Evolutionary conservation across 2,113 vertebrate species (phyloP).

Genomic region (Myiopsitta monachus): DNA sequence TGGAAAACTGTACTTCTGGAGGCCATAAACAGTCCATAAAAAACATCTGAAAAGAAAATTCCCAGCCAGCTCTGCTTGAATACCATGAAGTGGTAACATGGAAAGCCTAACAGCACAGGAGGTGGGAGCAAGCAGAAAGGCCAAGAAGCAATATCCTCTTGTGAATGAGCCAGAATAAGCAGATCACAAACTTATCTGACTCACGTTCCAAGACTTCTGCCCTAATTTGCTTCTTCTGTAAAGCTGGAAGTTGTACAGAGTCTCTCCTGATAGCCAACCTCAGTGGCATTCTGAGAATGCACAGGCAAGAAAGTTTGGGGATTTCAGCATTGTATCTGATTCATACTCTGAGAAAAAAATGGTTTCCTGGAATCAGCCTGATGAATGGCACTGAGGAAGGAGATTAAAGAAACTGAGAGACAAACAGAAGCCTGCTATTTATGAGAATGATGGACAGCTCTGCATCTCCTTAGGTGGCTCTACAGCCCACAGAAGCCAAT

Average conservation of each 20-base stretch:
- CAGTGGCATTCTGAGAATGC: neutral
- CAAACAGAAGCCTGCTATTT: neutral
- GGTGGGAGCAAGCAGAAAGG: conserved; percentile 34
- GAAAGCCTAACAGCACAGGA: conserved; percentile 31
- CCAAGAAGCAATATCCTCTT: conserved; percentile 53
- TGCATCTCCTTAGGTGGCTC: neutral
- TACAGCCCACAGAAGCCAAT: neutral
- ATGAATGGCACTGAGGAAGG: neutral
- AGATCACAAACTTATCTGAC: conserved; percentile 30
- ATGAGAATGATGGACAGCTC: neutral
- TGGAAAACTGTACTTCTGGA: conserved; percentile 47
- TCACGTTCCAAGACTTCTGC: conserved; percentile 4
- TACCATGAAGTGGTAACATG: neutral
- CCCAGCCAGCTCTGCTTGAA: conserved; percentile 46
- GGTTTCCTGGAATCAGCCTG: neutral
- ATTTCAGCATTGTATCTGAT: neutral
- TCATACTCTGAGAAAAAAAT: neutral
- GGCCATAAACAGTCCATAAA: conserved; percentile 50
- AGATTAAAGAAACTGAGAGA: neutral
- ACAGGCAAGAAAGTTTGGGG: neutral
- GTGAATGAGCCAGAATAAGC: conserved; percentile 25
- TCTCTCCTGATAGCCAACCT: neutral
- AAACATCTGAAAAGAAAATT: conserved; percentile 36
- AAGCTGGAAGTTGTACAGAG: neutral
- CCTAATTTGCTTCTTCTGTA: conserved; percentile 1